Evolutionary conservation across 92 coral and sea anemone species (phyloP).

Genomic region (Parazoanthus darwini): DNA sequence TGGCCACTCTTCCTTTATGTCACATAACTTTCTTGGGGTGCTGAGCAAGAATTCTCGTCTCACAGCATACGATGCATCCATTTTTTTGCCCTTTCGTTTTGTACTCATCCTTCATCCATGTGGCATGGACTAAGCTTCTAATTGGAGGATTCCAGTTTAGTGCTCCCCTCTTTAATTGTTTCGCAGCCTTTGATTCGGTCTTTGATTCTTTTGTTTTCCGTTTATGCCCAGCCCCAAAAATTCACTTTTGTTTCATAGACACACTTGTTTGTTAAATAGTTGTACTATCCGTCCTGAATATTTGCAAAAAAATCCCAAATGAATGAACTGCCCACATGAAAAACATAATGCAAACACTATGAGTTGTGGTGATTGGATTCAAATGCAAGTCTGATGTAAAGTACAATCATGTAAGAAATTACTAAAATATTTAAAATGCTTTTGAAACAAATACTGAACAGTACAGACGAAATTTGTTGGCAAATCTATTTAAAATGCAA

Average conservation of each 20-base stretch:
- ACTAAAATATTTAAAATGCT: too few relatives aligned
- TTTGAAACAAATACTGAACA: too few relatives aligned
- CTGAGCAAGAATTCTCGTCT: neutral
- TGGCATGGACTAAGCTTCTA: neutral
- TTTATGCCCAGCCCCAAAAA: neutral
- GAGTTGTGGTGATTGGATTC: too few relatives aligned
- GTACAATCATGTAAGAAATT: too few relatives aligned
- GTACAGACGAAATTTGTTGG: too few relatives aligned
- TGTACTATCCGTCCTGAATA: neutral
- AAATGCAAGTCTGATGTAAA: too few relatives aligned
- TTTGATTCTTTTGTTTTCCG: neutral
- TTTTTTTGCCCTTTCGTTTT: too few relatives aligned
- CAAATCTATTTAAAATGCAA: too few relatives aligned
- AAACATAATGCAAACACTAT: too few relatives aligned
- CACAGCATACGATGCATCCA: too few relatives aligned
- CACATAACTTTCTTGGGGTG: neutral
- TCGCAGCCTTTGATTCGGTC: neutral
- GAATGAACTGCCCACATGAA: too few relatives aligned
- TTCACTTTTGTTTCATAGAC: neutral
- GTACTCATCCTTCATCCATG: neutral
- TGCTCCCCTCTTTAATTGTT: neutral
- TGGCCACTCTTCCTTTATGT: neutral
- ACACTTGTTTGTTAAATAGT: neutral
- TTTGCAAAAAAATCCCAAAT: too few relatives aligned
- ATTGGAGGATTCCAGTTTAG: neutral